Evolutionary conservation across 2,888 invertebrate genomes (phyloP).

Genomic region (Limnephilus auricula): DNA sequence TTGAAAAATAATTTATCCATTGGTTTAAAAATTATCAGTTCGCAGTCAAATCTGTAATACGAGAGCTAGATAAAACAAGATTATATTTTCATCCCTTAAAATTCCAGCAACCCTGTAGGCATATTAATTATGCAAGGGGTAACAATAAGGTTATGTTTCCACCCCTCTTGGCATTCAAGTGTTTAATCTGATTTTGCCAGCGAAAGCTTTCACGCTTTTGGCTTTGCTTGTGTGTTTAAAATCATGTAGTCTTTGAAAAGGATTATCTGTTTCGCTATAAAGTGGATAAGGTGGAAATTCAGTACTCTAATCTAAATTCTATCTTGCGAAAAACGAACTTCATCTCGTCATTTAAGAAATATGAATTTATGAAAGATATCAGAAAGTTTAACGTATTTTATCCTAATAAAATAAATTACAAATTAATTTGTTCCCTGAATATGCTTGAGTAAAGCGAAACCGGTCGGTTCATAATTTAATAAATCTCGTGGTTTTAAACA

Average conservation of each 20-base stretch:
- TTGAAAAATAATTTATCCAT: not conserved
- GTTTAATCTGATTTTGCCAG: constrained; percentile 44
- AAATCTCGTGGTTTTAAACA: too few relatives aligned
- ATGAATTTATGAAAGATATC: not conserved
- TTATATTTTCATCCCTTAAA: not conserved
- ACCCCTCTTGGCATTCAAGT: constrained; percentile 32
- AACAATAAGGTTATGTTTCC: constrained; percentile 6
- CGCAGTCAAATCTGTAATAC: not conserved
- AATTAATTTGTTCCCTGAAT: too few relatives aligned
- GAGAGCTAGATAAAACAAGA: not conserved
- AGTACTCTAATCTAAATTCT: not conserved
- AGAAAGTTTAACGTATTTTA: not conserved
- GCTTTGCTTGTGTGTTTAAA: constrained; percentile 6
- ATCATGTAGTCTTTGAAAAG: not conserved
- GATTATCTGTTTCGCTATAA: not conserved
- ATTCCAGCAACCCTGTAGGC: constrained; percentile 5
- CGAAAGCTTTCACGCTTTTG: constrained; percentile 29
- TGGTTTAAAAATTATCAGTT: not conserved
- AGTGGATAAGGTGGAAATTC: not conserved
- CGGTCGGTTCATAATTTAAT: too few relatives aligned
- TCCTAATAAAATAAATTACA: too few relatives aligned
- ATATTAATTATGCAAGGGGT: constrained; percentile 46
- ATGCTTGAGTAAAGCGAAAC: too few relatives aligned
- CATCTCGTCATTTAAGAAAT: not conserved
- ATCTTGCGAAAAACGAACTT: not conserved